Percentiles rank a stretch among this genome's conserved stretches.
Conservation (phyloP, 2,888 invertebrate species). For the Agrochola lychnidis region DNA sequence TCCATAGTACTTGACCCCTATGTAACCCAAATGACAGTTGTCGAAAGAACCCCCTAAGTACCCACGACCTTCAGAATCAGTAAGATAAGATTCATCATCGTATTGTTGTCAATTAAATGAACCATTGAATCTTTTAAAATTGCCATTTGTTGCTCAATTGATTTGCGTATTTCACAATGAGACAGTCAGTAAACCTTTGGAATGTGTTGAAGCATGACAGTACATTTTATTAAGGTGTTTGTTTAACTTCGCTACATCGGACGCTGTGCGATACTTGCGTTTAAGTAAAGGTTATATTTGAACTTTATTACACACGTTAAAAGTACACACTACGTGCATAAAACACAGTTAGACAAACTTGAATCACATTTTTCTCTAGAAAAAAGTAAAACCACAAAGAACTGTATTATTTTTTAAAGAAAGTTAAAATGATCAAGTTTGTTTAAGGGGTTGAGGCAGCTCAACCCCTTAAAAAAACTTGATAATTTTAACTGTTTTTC, state of each 20-base stretch:
- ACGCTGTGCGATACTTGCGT: conserved; percentile 13
- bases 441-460: background rate
- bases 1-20: conserved; percentile 17
- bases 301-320: conserved; percentile 15
- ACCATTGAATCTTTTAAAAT: conserved; percentile 32
- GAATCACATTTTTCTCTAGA: background rate
- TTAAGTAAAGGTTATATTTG: conserved; percentile 43
- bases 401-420: background rate
- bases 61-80: conserved; percentile 16
- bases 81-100: conserved; percentile 18
- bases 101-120: conserved; percentile 38
- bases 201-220: conserved; percentile 32
- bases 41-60: conserved; percentile 12
- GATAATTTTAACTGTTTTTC: background rate
- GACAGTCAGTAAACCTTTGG: conserved; percentile 25
- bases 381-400: background rate
- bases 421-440: too few species aligned
- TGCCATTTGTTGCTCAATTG: conserved; percentile 31
- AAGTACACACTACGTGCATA: background rate
- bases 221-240: conserved; percentile 38
- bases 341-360: conserved; percentile 4
- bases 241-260: conserved; percentile 34
- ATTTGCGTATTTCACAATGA: conserved; percentile 40
- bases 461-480: background rate
- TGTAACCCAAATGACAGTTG: conserved; percentile 1